Evolutionary conservation across 2,888 invertebrate species (phyloP).

Genomic region (Agrilus mali): DNA sequence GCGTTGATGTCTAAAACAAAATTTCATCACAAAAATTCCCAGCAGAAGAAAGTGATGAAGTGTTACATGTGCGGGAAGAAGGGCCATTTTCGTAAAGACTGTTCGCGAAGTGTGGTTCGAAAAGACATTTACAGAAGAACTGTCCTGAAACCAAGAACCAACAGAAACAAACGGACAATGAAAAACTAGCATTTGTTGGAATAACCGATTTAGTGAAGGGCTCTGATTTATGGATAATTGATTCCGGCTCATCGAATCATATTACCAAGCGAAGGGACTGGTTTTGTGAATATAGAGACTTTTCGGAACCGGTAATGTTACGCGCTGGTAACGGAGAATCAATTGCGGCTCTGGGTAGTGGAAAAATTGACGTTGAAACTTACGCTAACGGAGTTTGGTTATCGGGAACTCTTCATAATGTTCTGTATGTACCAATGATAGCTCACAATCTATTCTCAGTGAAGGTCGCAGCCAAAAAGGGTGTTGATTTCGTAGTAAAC

Average conservation of each 20-base stretch:
- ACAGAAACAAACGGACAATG: no score
- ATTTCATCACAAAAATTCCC: no score
- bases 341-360: conserved; percentile 5
- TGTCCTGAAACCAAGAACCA: no score
- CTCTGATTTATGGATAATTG: conserved; percentile 7
- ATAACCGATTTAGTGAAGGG: no score
- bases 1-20: no score
- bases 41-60: no score
- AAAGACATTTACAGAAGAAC: no score
- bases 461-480: conserved; percentile 6
- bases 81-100: no score
- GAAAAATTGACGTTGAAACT: conserved; percentile 7
- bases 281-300: conserved; percentile 7
- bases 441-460: conserved; percentile 8
- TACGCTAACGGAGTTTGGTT: conserved; percentile 9
- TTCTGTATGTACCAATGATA: conserved; percentile 4
- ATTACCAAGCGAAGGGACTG: conserved; percentile 9
- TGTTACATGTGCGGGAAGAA: no score
- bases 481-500: conserved; percentile 5
- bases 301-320: conserved; percentile 5
- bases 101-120: no score
- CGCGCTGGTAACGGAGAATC: conserved; percentile 5
- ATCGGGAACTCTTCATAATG: conserved; percentile 5
- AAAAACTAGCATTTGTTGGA: no score
- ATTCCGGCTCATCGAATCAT: conserved; percentile 12